Conservation (phyloP, 2,113 vertebrate species). For the Perca flavescens region DNA sequence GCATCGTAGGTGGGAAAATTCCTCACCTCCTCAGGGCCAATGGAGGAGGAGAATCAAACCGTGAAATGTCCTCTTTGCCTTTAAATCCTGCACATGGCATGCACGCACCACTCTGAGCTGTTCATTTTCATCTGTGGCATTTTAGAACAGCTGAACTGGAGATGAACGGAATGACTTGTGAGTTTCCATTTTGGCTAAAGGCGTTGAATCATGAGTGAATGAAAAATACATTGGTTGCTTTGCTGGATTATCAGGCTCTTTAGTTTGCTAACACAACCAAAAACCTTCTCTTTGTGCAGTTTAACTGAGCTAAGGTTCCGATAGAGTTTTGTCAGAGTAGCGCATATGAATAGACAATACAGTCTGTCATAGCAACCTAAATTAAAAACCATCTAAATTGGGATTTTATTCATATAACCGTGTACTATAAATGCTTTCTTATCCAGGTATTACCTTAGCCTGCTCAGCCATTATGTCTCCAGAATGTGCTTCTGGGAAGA, state of each 20-base stretch:
- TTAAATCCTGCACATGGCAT: constrained; percentile 21
- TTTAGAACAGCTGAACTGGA: constrained; percentile 32
- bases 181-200: constrained; percentile 3
- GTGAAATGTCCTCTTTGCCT: constrained; percentile 37
- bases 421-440: neutral
- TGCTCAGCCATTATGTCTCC: constrained; percentile 28
- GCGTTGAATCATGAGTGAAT: constrained; percentile 42
- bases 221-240: constrained; percentile 39
- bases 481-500: constrained; percentile 52
- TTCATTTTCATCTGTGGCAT: neutral
- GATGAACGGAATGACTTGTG: constrained; percentile 25
- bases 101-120: neutral
- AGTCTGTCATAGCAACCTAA: neutral
- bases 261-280: neutral
- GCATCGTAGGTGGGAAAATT: constrained; percentile 3
- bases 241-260: constrained; percentile 18
- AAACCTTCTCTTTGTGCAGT: constrained; percentile 7
- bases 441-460: neutral
- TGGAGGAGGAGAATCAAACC: constrained; percentile 19
- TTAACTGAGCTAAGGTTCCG: constrained; percentile 11
- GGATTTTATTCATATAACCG: neutral
- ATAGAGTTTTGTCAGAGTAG: neutral
- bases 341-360: neutral
- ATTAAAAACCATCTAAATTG: neutral
- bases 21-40: neutral